These are phyloP conservation scores for Lota lota DNA, from an alignment of 2,113 vertebrate species.

Conservation along the genomic window DNA sequence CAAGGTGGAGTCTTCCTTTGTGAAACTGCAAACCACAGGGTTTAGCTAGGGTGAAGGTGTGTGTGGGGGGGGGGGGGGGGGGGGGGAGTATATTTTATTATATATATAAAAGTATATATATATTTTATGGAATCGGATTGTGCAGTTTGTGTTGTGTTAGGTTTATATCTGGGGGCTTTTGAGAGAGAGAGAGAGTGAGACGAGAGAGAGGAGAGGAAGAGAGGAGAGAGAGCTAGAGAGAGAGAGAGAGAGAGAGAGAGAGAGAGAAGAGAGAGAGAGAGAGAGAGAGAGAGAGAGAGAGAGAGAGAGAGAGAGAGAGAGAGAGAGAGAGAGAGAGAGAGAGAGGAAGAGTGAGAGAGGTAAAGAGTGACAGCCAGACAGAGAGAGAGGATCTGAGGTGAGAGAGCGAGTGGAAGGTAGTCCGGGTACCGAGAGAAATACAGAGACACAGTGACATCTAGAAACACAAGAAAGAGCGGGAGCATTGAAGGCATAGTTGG, in stretches of 20 bases:
- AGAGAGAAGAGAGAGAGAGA: too few species aligned
- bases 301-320: slow-evolving; percentile 2
- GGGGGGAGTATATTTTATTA: too few species aligned
- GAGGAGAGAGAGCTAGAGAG: too few species aligned
- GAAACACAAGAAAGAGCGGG: neutral
- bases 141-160: too few species aligned
- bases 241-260: neutral
- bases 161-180: too few species aligned
- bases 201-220: neutral
- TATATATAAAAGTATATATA: too few species aligned
- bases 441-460: neutral
- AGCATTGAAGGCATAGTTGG: slow-evolving; percentile 39
- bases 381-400: too few species aligned
- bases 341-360: neutral
- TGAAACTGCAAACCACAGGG: neutral
- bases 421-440: too few species aligned
- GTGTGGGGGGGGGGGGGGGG: neutral
- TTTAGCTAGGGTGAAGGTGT: neutral
- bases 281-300: neutral
- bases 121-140: too few species aligned
- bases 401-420: neutral
- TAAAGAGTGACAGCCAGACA: too few species aligned
- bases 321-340: neutral
- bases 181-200: neutral
- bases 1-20: too few species aligned